phyloP scores from a whole-genome alignment of 2,888 invertebrate genomes.

The Elaeidobius kamerunicus region DNA sequence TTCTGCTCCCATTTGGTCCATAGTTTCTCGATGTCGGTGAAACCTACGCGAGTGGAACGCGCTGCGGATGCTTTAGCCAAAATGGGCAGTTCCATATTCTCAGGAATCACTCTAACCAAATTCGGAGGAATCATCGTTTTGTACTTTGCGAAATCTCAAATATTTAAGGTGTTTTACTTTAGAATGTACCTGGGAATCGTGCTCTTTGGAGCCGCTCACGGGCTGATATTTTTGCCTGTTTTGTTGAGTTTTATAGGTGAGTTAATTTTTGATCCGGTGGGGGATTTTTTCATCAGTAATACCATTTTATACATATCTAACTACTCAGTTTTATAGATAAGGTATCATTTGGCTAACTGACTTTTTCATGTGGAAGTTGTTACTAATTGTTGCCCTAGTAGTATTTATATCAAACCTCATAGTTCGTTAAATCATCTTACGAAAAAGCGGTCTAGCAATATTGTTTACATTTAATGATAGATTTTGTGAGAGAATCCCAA shows the following conservation, averaged over 20 bases:
- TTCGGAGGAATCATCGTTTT: conserved; percentile 96
- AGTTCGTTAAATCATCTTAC: too few species aligned
- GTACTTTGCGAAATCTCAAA: conserved; percentile 96
- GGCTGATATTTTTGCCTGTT: conserved; percentile 95
- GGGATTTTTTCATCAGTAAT: too few species aligned
- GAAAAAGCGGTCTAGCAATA: too few species aligned
- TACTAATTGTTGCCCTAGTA: too few species aligned
- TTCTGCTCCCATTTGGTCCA: conserved; percentile 97
- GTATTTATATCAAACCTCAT: too few species aligned
- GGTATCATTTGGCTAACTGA: too few species aligned
- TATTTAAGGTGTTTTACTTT: conserved; percentile 64
- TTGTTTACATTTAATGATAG: too few species aligned
- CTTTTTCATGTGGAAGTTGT: too few species aligned
- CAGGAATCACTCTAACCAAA: conserved; percentile 97
- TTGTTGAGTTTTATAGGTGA: conserved; percentile 95
- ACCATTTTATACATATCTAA: too few species aligned
- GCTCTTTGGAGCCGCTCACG: conserved; percentile 93
- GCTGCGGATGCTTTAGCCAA: conserved; percentile 80
- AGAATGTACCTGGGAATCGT: conserved; percentile 89
- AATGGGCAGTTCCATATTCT: conserved; percentile 95
- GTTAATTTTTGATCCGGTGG: too few species aligned
- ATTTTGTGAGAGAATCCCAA: too few species aligned
- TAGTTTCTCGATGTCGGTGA: conserved; percentile 80
- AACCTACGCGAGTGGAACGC: conserved; percentile 67
- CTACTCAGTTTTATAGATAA: too few species aligned